Evolutionary conservation across 2,888 invertebrate species (phyloP).

Genomic region (Orthosia gothica): DNA sequence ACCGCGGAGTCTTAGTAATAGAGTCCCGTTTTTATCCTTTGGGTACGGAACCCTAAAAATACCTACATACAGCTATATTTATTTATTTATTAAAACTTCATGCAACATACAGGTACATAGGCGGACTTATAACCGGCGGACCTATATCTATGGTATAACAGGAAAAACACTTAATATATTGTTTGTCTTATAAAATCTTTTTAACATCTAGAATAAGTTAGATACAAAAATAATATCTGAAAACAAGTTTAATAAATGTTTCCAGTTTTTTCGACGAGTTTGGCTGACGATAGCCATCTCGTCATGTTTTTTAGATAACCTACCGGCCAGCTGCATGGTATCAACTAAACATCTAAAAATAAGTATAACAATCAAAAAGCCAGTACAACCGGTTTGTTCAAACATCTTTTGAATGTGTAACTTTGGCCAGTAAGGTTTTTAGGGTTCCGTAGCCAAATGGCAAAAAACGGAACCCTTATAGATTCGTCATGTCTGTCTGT

Average conservation of each 20-base stretch:
- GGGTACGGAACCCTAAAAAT: too few relatives aligned
- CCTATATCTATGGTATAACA: too few relatives aligned
- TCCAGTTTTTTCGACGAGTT: constrained; percentile 21
- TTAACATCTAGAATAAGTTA: background rate
- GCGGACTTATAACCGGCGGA: too few relatives aligned
- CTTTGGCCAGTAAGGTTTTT: background rate
- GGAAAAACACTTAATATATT: background rate
- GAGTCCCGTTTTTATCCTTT: too few relatives aligned
- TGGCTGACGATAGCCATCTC: background rate
- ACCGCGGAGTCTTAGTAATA: too few relatives aligned
- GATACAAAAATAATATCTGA: constrained; percentile 12
- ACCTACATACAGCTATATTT: too few relatives aligned
- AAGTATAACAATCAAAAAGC: constrained; percentile 3
- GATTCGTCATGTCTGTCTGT: too few relatives aligned
- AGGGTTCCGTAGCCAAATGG: too few relatives aligned
- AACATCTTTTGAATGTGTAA: background rate
- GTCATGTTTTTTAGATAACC: background rate
- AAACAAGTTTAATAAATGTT: constrained; percentile 15
- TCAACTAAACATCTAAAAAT: constrained; percentile 9
- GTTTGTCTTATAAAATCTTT: background rate
- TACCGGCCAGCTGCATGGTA: background rate
- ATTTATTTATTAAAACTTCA: too few relatives aligned
- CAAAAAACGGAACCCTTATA: too few relatives aligned
- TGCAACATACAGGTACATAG: too few relatives aligned
- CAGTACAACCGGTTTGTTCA: constrained; percentile 15